Base-by-base conservation (phyloP, 2,797 vertebrate species). In the Rallus crepitans region DNA sequence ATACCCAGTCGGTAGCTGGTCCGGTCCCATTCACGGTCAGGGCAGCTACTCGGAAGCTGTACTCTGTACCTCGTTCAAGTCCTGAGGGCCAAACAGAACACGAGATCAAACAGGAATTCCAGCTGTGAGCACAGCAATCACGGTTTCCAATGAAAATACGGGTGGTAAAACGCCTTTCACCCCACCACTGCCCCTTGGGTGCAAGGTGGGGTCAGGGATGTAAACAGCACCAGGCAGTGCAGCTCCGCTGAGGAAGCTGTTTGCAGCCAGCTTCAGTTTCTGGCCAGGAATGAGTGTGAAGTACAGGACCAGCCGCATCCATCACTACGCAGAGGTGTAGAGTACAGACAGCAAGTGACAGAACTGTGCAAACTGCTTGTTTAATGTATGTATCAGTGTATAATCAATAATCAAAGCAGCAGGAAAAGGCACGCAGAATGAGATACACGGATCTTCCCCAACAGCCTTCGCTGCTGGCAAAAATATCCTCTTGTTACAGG, bases 51-150 rank as follows among this genome's bases (percentile, higher is more conserved):
- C 99, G 97, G 95, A 99, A 99, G 42, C 99, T 99, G 97, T 99
- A 99, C 88, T 99, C 99, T 0, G 99, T 99, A 5, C 99, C 99
- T 1, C 99, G 98, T 83, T 99, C 99, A 40, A 99, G 97, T 96
- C 98, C 99, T 99, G 87, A 6, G 69, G 83, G 17, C 89, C 82
- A 97, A 90, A 82, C 4, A 53, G 82, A 6, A 95, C 4, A 28
- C 8, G 16, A 47, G 39, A 20, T 63, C 17, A 90, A 40, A 15
- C 37, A 61, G 48, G 78, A 77, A 42, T 69, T 68, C 35, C 77
- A 60, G 11, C 76, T 31, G 61, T 12, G 69, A 80, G 53, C 45
- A 53, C 35, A 28, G 64, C 69, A 16, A 73, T 60, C 37, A 73
- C 50, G 40, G 35, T 10, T 37, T 56, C 31, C 50, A 30, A 65